Percentiles rank a stretch among this genome's conserved stretches.
Evolutionary conservation across 2,113 vertebrate species (phyloP).

Genomic region (Motacilla alba): DNA sequence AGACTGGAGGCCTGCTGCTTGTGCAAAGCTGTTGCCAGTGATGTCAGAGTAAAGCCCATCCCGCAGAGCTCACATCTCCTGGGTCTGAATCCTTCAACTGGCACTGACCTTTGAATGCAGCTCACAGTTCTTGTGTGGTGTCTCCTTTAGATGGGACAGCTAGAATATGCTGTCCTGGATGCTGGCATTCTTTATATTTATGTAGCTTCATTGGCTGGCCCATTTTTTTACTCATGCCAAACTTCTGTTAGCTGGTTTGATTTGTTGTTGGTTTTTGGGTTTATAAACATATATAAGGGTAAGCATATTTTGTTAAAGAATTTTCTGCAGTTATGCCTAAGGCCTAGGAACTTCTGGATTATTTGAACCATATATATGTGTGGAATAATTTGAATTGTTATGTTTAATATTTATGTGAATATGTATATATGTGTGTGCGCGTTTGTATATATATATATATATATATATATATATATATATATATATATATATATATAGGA

Average conservation of each 20-base stretch:
- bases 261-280: neutral
- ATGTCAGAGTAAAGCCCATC: neutral
- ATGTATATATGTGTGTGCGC: accelerated
- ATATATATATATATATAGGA: neutral
- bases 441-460: neutral
- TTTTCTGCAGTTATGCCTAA: neutral
- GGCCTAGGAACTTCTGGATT: neutral
- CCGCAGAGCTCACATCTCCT: neutral
- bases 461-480: no score
- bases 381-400: neutral
- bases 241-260: neutral
- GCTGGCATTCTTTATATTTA: neutral
- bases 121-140: neutral
- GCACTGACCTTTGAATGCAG: neutral
- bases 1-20: neutral
- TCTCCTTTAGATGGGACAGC: neutral
- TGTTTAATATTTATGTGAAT: neutral
- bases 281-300: neutral
- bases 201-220: neutral
- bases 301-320: neutral
- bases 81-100: neutral
- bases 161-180: neutral
- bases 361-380: neutral
- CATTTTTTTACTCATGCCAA: neutral
- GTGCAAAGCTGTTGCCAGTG: neutral